phyloP scores from a whole-genome alignment of 2,888 invertebrate genomes.

The Griposia aprilina region DNA sequence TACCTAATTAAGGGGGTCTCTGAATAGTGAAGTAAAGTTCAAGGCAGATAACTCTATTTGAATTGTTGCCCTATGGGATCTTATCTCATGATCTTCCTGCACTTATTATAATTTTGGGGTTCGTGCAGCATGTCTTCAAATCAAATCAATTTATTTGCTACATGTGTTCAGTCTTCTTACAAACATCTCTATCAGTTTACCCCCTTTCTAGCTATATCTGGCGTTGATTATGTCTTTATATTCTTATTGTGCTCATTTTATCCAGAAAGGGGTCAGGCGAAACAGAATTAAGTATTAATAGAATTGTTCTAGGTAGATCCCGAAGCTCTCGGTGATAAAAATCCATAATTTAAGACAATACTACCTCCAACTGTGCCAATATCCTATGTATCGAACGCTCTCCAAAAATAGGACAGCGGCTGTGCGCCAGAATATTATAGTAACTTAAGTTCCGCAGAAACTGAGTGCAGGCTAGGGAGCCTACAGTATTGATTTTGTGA shows the following conservation, averaged over 20 bases:
- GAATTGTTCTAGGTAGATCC: slow-evolving; percentile 29
- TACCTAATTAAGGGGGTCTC: not conserved
- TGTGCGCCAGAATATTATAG: slow-evolving; percentile 45
- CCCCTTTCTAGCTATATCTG: not conserved
- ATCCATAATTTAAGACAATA: slow-evolving; percentile 32
- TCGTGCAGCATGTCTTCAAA: not conserved
- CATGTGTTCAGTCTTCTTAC: not conserved
- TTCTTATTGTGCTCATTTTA: slow-evolving; percentile 14
- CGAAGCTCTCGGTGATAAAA: slow-evolving; percentile 37
- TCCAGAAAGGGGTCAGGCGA: slow-evolving; percentile 2
- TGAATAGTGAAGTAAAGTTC: not conserved
- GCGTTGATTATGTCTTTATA: not conserved
- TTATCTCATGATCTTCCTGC: not conserved
- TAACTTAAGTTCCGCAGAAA: slow-evolving; percentile 25
- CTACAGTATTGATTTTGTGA: slow-evolving; percentile 16
- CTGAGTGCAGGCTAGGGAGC: slow-evolving; percentile 6
- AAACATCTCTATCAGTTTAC: not conserved
- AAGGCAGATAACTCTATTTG: not conserved
- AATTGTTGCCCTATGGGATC: not conserved
- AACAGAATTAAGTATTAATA: slow-evolving; percentile 37
- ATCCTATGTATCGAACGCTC: slow-evolving; percentile 50
- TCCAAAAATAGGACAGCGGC: slow-evolving; percentile 51
- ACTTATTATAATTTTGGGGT: not conserved
- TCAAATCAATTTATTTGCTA: not conserved
- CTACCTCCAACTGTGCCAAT: slow-evolving; percentile 20